Base-by-base conservation (phyloP, 2,113 vertebrate species). In the Indicator maculatus region DNA sequence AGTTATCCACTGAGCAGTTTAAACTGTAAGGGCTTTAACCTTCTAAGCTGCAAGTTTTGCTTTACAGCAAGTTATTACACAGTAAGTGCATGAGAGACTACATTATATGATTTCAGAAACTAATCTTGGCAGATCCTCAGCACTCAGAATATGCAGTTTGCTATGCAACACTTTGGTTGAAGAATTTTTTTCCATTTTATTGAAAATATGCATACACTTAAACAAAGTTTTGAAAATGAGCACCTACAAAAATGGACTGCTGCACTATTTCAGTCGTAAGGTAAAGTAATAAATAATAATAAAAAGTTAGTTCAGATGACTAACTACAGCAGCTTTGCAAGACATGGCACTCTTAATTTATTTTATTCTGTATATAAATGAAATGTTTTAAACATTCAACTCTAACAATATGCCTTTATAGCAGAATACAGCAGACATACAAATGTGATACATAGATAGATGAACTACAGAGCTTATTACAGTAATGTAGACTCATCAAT, bases 51-150 rank as follows among this genome's bases (percentile, higher is more conserved):
- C 66, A 93, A 78, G 53, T 89, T 96, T 89, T 94, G 44, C 83
- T 96, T 97, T 94, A 96, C 76, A 30, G 39, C 21, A 77, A 90
- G 94, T 30, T 96, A 84, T 97, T 97, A 89, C 78, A 91, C 30
- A 72, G 31, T 91, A 93, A 96, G 70, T 84, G 77, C 55, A 61
- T 58, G 65, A 92, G 55, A 95, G 52, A 92, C 28, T 94, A 83
- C 71, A 72, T 58, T 52, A 94, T 90, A 55, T 61, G 60, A 64
- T 95, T 95, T 94, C 23, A 26, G 93, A 96, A 65, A 92, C 76
- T 85, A 77, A 90, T 90, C 55, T 85, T 96, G 87, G 27, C 81
- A 90, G 63, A 91, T 63, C 9, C 38, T 89, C 60, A 84, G 44
- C 87, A 95, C 66, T 96, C 80, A 83, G 77, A 85, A 59, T 33